Evolutionary conservation across 2,797 vertebrate genomes (phyloP), one percentile per base, ranked within the genome.

Genomic region (Heliangelus exortis): DNA sequence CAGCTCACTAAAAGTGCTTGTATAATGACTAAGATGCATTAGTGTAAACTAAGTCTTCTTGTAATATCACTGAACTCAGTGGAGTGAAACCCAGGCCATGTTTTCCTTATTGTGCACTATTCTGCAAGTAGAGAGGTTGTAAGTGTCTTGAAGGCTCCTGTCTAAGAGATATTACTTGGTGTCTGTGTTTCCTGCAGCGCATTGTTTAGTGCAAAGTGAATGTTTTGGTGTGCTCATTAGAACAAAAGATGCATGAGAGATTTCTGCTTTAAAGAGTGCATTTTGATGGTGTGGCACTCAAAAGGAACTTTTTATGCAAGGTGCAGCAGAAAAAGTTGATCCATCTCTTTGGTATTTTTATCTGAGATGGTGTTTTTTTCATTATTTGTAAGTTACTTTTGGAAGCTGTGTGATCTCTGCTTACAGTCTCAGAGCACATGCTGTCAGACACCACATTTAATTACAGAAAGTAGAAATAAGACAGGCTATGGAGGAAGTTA

Each of bases 321-420:
- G 14, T 86, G 14, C 65, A 86, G 84, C 75, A 92, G 75, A 84
- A 94, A 89, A 84, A 79, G 79, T 76, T 86, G 73, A 83, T 90
- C 63, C 4, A 14, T 83, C 29, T 78, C 73, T 83, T 84, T 92
- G 36, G 45, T 92, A 53, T 89, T 75, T 94, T 20, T 68, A n/a
- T 81, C 53, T 79, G 68, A 87, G 74, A 28, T 34, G 69, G 31
- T 81, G 65, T 67, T 73, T 68, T 69, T 95, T 96, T 83, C 39
- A 78, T 94, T 87, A 89, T 93, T 95, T 94, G 73, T 92, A 69
- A 94, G 54, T 89, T 83, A 62, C 43, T 91, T 83, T 34, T 81
- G 58, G 82, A 75, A 92, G 29, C 39, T 59, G 47, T 93, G 76
- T 79, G 75, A 94, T 92, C 61, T 91, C 71, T 92, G 39, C 77